Evolutionary conservation across 1,140 invertebrate species (phyloP).

Genomic region (Epicauta chinensis): DNA sequence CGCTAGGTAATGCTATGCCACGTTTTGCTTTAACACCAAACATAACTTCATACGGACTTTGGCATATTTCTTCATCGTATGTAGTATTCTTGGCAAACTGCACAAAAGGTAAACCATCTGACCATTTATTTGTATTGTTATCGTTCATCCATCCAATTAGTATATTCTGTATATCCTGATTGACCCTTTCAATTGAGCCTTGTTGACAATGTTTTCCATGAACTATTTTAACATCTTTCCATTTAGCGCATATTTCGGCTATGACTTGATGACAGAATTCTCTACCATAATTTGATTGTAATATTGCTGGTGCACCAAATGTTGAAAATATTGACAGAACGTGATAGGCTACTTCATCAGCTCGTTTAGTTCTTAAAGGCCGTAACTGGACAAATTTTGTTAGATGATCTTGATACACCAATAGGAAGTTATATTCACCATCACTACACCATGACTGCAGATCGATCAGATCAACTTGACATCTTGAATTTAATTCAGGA

Average conservation of each 20-base stretch:
- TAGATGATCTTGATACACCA: slow-evolving; percentile 45
- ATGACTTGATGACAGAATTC: slow-evolving; percentile 38
- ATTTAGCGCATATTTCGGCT: slow-evolving; percentile 34
- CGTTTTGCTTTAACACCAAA: slow-evolving; percentile 32
- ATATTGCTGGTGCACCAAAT: slow-evolving; percentile 37
- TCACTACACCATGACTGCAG: slow-evolving; percentile 42
- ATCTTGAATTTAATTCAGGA: slow-evolving; percentile 38
- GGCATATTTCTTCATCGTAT: slow-evolving; percentile 30
- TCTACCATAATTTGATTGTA: slow-evolving; percentile 38
- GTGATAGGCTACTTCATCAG: slow-evolving; percentile 27
- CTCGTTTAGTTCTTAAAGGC: slow-evolving; percentile 32
- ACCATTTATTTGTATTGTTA: no score
- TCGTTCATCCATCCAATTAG: slow-evolving; percentile 34
- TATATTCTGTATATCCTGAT: slow-evolving; percentile 42
- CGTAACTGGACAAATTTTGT: slow-evolving; percentile 44
- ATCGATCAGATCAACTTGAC: slow-evolving; percentile 48
- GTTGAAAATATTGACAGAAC: slow-evolving; percentile 33
- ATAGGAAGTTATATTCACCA: slow-evolving; percentile 42
- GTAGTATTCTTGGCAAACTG: no score
- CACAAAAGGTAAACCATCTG: no score
- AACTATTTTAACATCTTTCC: slow-evolving; percentile 41
- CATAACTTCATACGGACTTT: slow-evolving; percentile 31
- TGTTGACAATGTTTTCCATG: slow-evolving; percentile 37
- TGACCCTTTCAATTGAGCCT: slow-evolving; percentile 33
- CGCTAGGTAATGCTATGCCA: slow-evolving; percentile 11